These are phyloP conservation scores for Dryadula phaetusa DNA, from an alignment of 2,888 invertebrate genomes.

Conservation along the genomic window DNA sequence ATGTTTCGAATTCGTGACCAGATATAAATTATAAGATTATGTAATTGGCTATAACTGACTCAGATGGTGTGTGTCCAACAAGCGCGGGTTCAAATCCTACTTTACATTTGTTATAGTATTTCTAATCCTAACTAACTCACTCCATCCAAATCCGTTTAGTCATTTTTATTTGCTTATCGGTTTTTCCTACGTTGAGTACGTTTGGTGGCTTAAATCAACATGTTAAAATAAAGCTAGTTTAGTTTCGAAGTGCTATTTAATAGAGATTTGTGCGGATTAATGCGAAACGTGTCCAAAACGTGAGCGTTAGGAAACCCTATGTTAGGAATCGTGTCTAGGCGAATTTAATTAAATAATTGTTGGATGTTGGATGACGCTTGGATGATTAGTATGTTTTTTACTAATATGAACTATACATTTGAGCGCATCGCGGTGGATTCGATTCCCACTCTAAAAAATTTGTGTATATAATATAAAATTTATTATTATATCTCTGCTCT, in stretches of 20 bases:
- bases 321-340: conserved; percentile 5
- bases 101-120: no score
- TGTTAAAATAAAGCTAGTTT: not conserved
- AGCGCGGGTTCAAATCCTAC: no score
- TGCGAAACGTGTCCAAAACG: conserved; percentile 28
- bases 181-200: not conserved
- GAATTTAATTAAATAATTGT: conserved; percentile 21
- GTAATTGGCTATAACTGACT: no score
- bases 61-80: no score
- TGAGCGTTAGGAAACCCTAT: conserved; percentile 23
- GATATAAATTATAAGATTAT: no score
- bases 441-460: not conserved
- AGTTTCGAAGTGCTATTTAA: conserved; percentile 1
- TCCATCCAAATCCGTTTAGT: not conserved
- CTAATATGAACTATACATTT: not conserved
- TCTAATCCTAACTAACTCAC: no score
- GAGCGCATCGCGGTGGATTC: not conserved
- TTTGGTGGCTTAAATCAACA: not conserved
- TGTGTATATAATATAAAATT: no score
- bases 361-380: not conserved
- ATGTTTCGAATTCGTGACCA: no score
- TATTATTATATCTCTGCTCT: no score
- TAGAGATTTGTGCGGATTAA: conserved; percentile 21
- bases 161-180: not conserved
- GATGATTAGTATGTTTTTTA: not conserved